Evolutionary conservation across 2,888 invertebrate genomes (phyloP), one percentile per base, ranked within the genome.

Genomic region (Philaethria dido): DNA sequence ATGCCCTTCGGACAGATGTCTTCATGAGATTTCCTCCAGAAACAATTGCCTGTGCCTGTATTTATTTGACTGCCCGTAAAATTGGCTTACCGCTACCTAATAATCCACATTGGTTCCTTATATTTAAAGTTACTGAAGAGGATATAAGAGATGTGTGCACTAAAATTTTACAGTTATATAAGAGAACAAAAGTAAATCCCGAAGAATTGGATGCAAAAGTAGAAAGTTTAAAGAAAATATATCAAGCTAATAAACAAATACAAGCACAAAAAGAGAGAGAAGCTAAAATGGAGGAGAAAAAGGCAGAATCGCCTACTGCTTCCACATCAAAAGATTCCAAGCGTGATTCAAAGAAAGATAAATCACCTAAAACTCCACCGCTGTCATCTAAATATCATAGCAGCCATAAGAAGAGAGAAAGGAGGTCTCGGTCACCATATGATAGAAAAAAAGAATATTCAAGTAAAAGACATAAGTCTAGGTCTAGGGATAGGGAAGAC

Each of bases 41-140:
- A 86, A 98, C 98, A 0, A 98, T 99, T 66, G 99, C 99, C 0
- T 99, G 99, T 87, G 99, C 99, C n/a, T 99, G 99, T 85, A 99
- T 99, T 74, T 99, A 97, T 85, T 92, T 99, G 61, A 98, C 99
- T 42, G 98, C 99, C 2, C 94, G 99, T 16, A 96, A 97, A 80
- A 94, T 98, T 33, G 95, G 96, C 73, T 94, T 99, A 67, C 95
- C 97, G 0, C 84, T 99, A 67, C 99, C 99, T 0, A 96, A 95
- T 69, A 95, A 94, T 75, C 99, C 99, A 0, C 94, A 97, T 0
- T 99, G 99, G 99, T 99, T 95, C 84, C 93, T 95, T 0, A 90
- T 99, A 3, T 99, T 99, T 83, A 95, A 96, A 80, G 98, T 97
- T 0, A 93, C 94, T 0, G 98, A 98, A 87, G 94, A 94, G 36